A percentile compares a stretch with the other conserved stretches of the same genome.
These are phyloP conservation scores for Charadrius vociferus DNA, from an alignment of 2,113 vertebrate genomes.

Conservation along the genomic window DNA sequence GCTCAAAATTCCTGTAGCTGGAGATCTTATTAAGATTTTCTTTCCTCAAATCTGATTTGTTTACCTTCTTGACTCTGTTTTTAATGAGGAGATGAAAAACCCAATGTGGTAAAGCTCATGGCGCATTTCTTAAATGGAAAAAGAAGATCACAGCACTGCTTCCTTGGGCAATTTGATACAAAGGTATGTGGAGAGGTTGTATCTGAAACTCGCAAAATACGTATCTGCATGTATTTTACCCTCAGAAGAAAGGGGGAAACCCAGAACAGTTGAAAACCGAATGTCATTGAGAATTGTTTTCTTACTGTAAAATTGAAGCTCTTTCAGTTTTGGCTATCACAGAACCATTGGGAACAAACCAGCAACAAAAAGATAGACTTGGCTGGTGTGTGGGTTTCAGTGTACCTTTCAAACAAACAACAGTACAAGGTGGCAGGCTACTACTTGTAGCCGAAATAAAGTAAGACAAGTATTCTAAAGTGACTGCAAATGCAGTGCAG, in stretches of 20 bases:
- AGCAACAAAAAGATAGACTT: neutral
- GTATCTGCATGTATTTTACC: neutral
- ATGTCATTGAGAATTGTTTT: neutral
- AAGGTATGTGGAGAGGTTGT: neutral
- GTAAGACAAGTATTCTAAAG: neutral
- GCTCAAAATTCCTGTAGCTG: neutral
- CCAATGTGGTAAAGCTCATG: neutral
- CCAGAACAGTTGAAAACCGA: rapidly evolving
- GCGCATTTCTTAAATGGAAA: neutral
- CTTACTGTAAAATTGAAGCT: neutral
- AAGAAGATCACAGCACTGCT: neutral
- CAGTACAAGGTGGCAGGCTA: neutral
- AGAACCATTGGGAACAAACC: neutral
- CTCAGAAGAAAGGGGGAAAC: neutral
- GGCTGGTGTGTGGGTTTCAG: neutral
- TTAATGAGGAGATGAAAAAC: neutral
- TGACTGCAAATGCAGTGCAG: neutral
- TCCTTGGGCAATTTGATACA: neutral
- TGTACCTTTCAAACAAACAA: neutral
- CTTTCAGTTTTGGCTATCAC: neutral
- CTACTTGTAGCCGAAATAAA: neutral
- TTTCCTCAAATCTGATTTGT: neutral
- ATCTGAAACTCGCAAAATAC: neutral
- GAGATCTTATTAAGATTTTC: neutral
- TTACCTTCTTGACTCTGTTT: neutral